Percentiles rank a stretch among this genome's conserved stretches.
Conservation (phyloP, 1,140 invertebrate species). For the Campodea augens region DNA sequence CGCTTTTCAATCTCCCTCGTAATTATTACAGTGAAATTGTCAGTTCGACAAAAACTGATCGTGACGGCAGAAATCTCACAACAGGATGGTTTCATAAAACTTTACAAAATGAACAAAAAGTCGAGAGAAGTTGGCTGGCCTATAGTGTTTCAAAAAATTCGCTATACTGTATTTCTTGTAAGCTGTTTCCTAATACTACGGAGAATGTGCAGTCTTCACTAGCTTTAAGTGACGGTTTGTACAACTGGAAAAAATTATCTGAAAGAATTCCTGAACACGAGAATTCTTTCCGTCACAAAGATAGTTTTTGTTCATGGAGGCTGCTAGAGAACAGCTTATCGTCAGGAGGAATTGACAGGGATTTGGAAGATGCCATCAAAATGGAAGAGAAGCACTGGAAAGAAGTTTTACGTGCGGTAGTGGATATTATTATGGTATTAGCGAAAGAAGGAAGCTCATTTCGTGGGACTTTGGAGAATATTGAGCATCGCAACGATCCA, state of each 20-base stretch:
- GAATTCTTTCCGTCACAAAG: background rate
- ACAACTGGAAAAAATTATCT: background rate
- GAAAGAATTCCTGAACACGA: conserved; percentile 2
- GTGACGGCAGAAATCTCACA: background rate
- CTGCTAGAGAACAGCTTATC: background rate
- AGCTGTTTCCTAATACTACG: background rate
- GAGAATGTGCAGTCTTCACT: background rate
- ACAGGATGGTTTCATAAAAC: background rate
- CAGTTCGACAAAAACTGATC: no score
- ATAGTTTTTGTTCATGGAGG: background rate
- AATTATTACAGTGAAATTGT: no score
- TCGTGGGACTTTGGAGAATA: conserved; percentile 1
- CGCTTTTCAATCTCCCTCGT: no score
- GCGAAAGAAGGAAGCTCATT: background rate
- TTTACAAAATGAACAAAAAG: background rate
- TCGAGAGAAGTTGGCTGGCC: background rate
- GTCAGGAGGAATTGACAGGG: background rate
- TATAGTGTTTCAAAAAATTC: background rate
- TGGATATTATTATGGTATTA: background rate
- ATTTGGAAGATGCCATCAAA: background rate
- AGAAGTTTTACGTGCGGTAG: background rate
- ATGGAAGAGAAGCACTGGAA: background rate
- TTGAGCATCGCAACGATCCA: background rate
- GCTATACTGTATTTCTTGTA: background rate
- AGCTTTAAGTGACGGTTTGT: background rate